Percentiles rank a stretch among this genome's conserved stretches.
Evolutionary conservation across 2,888 invertebrate genomes (phyloP).

Genomic region (Calliphora vomitoria): DNA sequence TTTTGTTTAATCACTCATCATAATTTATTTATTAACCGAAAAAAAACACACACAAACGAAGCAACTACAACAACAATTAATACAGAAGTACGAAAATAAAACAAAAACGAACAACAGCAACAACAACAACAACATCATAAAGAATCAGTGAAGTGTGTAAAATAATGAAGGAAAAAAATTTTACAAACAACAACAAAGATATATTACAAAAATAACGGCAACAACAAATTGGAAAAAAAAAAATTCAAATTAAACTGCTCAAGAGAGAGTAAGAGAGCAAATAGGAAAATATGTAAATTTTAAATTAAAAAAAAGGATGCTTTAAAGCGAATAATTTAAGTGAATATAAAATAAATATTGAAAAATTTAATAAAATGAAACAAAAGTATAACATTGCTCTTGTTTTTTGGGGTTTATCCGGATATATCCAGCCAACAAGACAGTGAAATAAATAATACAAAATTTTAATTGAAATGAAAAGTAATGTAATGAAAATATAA

Average conservation of each 20-base stretch:
- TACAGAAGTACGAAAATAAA: neutral
- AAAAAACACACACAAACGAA: neutral
- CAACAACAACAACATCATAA: slow-evolving; percentile 19
- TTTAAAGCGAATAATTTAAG: neutral
- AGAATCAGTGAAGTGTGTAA: slow-evolving; percentile 55
- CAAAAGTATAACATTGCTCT: too few species aligned
- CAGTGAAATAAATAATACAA: neutral
- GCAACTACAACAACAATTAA: neutral
- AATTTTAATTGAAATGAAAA: neutral
- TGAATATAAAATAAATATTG: neutral
- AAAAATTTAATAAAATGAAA: neutral
- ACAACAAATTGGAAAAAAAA: slow-evolving; percentile 20
- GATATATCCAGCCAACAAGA: too few species aligned
- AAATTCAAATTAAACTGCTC: neutral
- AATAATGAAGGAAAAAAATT: slow-evolving; percentile 17
- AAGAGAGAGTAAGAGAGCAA: neutral
- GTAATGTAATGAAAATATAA: slow-evolving; percentile 28
- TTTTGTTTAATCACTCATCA: slow-evolving; percentile 71
- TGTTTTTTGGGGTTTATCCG: too few species aligned
- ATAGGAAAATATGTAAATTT: neutral
- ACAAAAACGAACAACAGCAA: neutral
- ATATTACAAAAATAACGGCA: neutral
- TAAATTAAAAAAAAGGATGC: neutral
- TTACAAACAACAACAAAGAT: slow-evolving; percentile 11
- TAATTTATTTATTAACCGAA: slow-evolving; percentile 73